Conservation (phyloP, 2,888 invertebrate genomes). For the Nephrotoma guestfalica region DNA sequence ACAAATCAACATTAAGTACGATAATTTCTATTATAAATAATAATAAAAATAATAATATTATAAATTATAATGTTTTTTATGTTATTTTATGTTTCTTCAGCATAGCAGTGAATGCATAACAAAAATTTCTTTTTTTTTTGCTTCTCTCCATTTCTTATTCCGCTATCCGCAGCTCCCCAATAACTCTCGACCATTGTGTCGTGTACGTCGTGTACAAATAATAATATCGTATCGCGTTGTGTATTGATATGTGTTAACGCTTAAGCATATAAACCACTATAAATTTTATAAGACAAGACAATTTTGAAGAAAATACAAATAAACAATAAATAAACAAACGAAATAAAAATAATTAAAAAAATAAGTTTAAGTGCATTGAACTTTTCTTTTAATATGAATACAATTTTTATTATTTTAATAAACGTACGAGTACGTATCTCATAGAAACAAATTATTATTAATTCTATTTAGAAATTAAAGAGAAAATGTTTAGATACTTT, state of each 20-base stretch:
- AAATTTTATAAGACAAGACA: neutral
- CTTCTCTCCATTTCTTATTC: neutral
- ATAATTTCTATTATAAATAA: neutral
- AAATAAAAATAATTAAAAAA: neutral
- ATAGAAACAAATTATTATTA: neutral
- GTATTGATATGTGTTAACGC: neutral
- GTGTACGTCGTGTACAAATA: neutral
- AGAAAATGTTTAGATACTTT: neutral
- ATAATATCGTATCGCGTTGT: neutral
- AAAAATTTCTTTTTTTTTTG: neutral
- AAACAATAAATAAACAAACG: neutral
- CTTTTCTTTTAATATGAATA: neutral
- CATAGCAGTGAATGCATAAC: neutral
- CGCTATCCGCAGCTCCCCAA: neutral
- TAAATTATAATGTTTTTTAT: neutral
- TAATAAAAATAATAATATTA: neutral
- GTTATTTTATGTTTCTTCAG: neutral
- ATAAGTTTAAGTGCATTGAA: neutral
- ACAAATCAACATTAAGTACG: neutral
- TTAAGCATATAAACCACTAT: neutral
- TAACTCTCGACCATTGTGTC: neutral
- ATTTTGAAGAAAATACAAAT: neutral
- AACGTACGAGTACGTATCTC: neutral
- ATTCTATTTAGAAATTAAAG: neutral
- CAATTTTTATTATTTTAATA: neutral